These are phyloP conservation scores for Amphipyra tragopoginis DNA, from an alignment of 2,888 invertebrate genomes.

Conservation along the genomic window DNA sequence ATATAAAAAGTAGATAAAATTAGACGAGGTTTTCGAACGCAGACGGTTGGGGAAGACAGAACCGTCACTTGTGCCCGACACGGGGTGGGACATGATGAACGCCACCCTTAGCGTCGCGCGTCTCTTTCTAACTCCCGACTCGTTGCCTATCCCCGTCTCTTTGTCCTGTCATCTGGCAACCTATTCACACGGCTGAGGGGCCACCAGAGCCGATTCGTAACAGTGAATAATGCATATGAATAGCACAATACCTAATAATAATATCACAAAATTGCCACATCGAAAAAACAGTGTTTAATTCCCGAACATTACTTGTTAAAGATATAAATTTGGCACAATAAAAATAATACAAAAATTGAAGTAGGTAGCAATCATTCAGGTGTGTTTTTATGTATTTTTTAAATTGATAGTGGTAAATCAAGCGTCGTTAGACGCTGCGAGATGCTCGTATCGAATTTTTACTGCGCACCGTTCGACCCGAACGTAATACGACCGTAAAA, in stretches of 20 bases:
- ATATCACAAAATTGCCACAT: slow-evolving; percentile 65
- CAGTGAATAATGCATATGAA: slow-evolving; percentile 87
- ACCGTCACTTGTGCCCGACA: slow-evolving; percentile 85
- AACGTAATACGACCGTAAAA: slow-evolving; percentile 84
- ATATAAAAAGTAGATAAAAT: slow-evolving; percentile 67
- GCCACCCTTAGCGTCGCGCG: slow-evolving; percentile 78
- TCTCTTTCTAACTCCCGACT: slow-evolving; percentile 70
- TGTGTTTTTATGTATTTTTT: slow-evolving; percentile 82
- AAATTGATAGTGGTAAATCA: slow-evolving; percentile 87
- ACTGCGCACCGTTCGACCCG: slow-evolving; percentile 76
- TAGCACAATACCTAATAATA: slow-evolving; percentile 78
- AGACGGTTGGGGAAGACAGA: slow-evolving; percentile 84
- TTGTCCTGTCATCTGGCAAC: slow-evolving; percentile 82
- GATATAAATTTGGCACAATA: slow-evolving; percentile 74
- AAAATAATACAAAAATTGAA: slow-evolving; percentile 72
- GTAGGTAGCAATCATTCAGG: slow-evolving; percentile 78
- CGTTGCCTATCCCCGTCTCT: slow-evolving; percentile 63
- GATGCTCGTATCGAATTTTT: slow-evolving; percentile 86
- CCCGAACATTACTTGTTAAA: slow-evolving; percentile 50
- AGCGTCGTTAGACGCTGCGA: slow-evolving; percentile 79
- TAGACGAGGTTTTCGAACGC: slow-evolving; percentile 81
- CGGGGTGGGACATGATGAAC: slow-evolving; percentile 85
- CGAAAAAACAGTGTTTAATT: slow-evolving; percentile 46
- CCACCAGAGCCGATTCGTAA: slow-evolving; percentile 86
- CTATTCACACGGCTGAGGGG: slow-evolving; percentile 80